These are phyloP conservation scores for Corvus cornix DNA, from an alignment of 2,113 vertebrate genomes.

Conservation along the genomic window DNA sequence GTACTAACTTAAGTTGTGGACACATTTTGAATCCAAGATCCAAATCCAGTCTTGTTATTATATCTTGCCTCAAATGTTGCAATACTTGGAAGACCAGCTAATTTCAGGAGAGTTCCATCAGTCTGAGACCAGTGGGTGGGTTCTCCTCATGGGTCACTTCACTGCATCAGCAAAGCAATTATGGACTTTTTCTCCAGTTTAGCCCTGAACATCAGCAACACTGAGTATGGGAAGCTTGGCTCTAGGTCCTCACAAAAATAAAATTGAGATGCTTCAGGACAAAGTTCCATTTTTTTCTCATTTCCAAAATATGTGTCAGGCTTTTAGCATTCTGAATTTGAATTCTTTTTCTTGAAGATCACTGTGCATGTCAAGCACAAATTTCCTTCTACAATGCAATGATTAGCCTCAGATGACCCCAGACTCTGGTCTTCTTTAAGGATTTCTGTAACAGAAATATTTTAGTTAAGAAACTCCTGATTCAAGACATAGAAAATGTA, in stretches of 20 bases:
- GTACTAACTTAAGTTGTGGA: not conserved
- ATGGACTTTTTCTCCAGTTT: not conserved
- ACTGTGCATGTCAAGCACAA: not conserved
- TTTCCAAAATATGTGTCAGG: not conserved
- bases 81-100: not conserved
- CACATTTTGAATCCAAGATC: not conserved
- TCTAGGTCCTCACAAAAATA: not conserved
- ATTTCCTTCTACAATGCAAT: not conserved
- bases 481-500: not conserved
- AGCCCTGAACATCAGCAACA: not conserved
- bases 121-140: not conserved
- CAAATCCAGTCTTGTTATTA: not conserved
- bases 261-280: not conserved
- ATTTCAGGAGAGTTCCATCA: not conserved
- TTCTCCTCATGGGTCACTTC: not conserved
- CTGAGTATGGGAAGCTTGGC: not conserved
- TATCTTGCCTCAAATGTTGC: not conserved
- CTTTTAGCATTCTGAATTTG: not conserved
- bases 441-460: not conserved
- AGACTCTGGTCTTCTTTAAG: not conserved
- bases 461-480: not conserved
- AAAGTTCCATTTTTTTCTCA: not conserved
- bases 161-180: not conserved
- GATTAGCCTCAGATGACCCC: not conserved
- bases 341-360: not conserved